A percentile compares a stretch with the other conserved stretches of the same genome.
phyloP scores from a whole-genome alignment of 2,797 vertebrate genomes.

The Semotilus atromaculatus region DNA sequence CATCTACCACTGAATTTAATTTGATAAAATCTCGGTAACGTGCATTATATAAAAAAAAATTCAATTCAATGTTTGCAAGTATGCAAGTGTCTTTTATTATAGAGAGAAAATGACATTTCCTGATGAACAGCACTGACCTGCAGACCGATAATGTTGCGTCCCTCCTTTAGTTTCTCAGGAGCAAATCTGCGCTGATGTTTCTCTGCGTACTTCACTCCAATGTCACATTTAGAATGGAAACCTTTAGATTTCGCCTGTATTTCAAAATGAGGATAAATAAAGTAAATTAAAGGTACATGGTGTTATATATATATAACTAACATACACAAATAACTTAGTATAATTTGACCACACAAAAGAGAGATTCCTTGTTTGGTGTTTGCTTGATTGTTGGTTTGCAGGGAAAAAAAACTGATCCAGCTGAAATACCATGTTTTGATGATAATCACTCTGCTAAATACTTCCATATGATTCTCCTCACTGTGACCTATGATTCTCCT shows the following conservation, averaged over 20 bases:
- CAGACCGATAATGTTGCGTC: conserved; percentile 89
- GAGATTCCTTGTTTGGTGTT: neutral
- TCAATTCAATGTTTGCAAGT: neutral
- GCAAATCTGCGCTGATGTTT: conserved; percentile 90
- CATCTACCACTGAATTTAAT: neutral
- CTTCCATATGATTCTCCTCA: neutral
- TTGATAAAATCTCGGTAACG: neutral
- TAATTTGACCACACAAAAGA: neutral
- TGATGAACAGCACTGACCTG: conserved; percentile 79
- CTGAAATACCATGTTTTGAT: neutral
- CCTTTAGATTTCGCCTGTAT: conserved; percentile 92
- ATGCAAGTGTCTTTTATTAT: neutral
- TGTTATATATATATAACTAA: neutral
- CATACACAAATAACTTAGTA: neutral
- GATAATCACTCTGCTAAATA: conserved; percentile 2
- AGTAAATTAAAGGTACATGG: neutral
- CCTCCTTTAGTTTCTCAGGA: conserved; percentile 88
- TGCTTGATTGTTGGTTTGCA: neutral
- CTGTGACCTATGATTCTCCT: too few species aligned
- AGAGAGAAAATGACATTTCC: neutral
- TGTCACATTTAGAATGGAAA: conserved; percentile 80
- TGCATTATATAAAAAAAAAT: too few species aligned
- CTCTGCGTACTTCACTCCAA: conserved; percentile 92
- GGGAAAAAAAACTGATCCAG: neutral
- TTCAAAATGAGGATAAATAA: conserved; percentile 15